Base-by-base conservation (phyloP, 2,888 invertebrate species). In the Drosophila emarginata region DNA sequence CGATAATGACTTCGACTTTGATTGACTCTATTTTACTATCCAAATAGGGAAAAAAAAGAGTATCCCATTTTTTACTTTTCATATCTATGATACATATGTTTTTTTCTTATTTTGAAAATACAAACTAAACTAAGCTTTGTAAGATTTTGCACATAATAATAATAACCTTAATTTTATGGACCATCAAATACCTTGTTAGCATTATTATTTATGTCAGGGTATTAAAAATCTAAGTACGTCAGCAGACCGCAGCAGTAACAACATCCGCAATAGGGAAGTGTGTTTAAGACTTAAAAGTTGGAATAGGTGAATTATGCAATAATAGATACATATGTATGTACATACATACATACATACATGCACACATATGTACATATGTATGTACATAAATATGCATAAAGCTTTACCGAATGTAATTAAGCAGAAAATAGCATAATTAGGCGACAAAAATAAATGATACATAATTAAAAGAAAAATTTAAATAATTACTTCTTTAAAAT, bases 221-320 rank as follows among this genome's bases (percentile, higher is more conserved):
- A 45, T 9, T 32, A 4, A 45, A 21, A 21, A 15, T 18, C 45
- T 11, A 45, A 45, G 40, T 45, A 45, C 45, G 11, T 18, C 11
- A 18, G 11, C 1, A 9, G 32, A 9, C 32, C 9, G 32, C 32
- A 28, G 40, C 45, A 45, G 45, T 11, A 45, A 45, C 40, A 45
- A 45, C 40, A 45, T 45, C 9, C 11, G 40, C 40, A 45, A 4
- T 45, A 21, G 45, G 21, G 45, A 45, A 45, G 45, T 45, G 45
- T 18, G 45, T 45, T 45, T 45, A 45, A 45, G 45, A 45, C 45
- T 45, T 45, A 21, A 45, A 12, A 45, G 12, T 21, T 45, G 18
- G 3, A 45, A 45, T 18, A 45, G 18, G 45, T 45, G 45, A 45
- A 11, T 45, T 45, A 45, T 45, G 45, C 18, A 45, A 45, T 45